phyloP scores from a whole-genome alignment of 2,113 vertebrate species.

The Grammomys surdaster region DNA sequence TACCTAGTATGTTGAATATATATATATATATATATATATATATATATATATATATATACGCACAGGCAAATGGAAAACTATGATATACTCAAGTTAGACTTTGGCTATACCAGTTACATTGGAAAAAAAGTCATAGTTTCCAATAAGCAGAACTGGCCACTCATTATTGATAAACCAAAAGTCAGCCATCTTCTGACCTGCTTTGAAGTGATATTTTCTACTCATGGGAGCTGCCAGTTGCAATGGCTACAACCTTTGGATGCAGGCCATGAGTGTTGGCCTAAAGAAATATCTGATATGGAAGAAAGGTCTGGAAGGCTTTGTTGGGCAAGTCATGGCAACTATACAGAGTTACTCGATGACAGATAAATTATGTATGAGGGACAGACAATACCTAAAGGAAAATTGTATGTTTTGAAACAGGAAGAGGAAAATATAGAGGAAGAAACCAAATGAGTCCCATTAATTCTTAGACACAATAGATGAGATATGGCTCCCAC shows the following conservation, averaged over 20 bases:
- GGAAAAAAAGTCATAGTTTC: neutral
- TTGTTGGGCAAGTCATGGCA: neutral
- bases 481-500: neutral
- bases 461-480: constrained; percentile 41
- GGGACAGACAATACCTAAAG: neutral
- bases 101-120: neutral
- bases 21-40: neutral
- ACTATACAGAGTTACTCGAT: neutral
- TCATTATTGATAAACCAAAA: neutral
- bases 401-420: neutral
- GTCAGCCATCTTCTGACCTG: neutral
- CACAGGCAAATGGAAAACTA: neutral
- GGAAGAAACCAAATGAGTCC: fast-evolving
- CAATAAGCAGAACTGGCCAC: neutral
- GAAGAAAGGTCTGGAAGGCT: neutral
- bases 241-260: neutral
- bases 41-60: neutral
- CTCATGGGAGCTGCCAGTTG: neutral
- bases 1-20: neutral
- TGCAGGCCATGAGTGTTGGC: neutral
- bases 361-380: neutral
- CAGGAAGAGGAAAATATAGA: neutral
- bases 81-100: neutral
- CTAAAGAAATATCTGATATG: constrained; percentile 10
- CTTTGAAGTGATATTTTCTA: neutral